These are phyloP conservation scores for Drosophila sechellia DNA, from an alignment of 1,140 invertebrate genomes.

Conservation along the genomic window DNA sequence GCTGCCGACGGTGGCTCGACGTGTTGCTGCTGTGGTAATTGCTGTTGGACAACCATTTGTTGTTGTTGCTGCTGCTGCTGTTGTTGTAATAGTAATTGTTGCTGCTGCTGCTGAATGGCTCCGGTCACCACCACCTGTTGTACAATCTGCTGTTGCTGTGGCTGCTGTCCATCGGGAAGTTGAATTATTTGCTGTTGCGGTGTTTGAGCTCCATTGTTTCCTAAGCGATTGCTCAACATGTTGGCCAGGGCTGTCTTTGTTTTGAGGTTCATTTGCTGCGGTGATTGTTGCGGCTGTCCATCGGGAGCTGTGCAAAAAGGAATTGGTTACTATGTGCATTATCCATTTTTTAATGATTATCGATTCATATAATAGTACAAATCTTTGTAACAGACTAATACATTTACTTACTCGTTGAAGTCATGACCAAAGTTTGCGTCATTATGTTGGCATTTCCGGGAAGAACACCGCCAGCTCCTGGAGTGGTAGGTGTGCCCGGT, in stretches of 20 bases:
- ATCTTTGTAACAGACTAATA: background rate
- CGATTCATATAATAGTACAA: no score
- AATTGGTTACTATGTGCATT: background rate
- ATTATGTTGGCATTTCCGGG: constrained; percentile 58
- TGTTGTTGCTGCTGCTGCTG: constrained; percentile 63
- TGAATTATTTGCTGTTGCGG: constrained; percentile 85
- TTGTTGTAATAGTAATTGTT: constrained; percentile 50
- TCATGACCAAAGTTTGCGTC: constrained; percentile 85
- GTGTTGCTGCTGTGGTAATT: constrained; percentile 64
- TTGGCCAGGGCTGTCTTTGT: constrained; percentile 98
- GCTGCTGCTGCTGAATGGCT: constrained; percentile 56
- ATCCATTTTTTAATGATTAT: no score
- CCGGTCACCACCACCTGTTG: constrained; percentile 73
- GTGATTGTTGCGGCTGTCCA: constrained; percentile 78
- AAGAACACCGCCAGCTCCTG: constrained; percentile 39
- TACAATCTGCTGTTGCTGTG: constrained; percentile 67
- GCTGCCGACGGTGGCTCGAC: constrained; percentile 88
- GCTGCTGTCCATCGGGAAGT: constrained; percentile 85
- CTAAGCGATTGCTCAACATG: constrained; percentile 95
- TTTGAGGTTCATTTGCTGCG: constrained; percentile 90
- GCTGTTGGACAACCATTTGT: constrained; percentile 66
- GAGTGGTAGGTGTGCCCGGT: constrained; percentile 59
- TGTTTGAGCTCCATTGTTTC: constrained; percentile 85
- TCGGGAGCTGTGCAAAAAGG: constrained; percentile 32
- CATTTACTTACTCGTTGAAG: constrained; percentile 85